Evolutionary conservation across 37 sponge, comb jelly and placozoan species (phyloP).

Genomic region (Corticium candelabrum): DNA sequence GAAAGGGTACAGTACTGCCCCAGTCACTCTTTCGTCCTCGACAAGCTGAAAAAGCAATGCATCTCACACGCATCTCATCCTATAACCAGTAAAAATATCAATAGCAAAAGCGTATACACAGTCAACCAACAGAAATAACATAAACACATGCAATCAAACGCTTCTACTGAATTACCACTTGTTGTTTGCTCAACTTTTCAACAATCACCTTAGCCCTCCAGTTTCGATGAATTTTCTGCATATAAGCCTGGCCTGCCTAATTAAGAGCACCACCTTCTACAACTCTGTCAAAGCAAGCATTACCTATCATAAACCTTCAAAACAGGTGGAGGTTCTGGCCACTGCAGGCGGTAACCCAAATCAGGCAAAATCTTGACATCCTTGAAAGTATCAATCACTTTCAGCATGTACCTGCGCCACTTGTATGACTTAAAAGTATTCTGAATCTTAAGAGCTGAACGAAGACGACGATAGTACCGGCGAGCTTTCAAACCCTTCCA

Average conservation of each 20-base stretch:
- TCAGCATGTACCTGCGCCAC: constrained; percentile 17
- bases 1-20: not conserved
- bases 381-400: constrained; percentile 28
- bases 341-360: constrained; percentile 44
- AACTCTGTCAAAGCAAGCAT: not conserved
- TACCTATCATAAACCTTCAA: constrained; percentile 21
- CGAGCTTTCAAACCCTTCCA: constrained; percentile 11
- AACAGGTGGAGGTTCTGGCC: constrained; percentile 67
- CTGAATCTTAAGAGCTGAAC: not conserved
- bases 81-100: constrained; percentile 11
- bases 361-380: constrained; percentile 21
- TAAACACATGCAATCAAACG: not conserved
- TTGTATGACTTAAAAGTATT: constrained; percentile 16
- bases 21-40: not conserved
- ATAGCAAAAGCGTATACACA: not conserved
- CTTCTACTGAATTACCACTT: constrained; percentile 19
- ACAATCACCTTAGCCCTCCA: constrained; percentile 44
- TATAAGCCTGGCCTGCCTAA: constrained; percentile 21
- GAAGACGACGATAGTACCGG: not conserved
- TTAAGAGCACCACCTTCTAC: not conserved
- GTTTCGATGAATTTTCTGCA: constrained; percentile 29
- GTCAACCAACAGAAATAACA: not conserved
- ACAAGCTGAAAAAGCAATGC: constrained; percentile 11
- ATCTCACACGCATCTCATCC: not conserved
- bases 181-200: constrained; percentile 1